phyloP scores from a whole-genome alignment of 2,888 invertebrate species.

The Gordius sp. region DNA sequence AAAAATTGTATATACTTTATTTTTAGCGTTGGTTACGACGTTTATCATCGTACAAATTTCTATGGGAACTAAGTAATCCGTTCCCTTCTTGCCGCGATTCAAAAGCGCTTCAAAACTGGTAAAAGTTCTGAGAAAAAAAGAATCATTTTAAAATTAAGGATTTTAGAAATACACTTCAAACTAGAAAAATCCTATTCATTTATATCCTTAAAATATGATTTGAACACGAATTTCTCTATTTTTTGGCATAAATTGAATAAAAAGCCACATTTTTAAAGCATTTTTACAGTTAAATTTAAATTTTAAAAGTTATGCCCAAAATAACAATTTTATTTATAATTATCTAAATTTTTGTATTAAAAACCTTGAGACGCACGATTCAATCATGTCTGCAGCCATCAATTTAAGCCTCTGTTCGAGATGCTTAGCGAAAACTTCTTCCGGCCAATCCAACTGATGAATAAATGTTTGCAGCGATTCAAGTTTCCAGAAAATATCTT shows the following conservation, averaged over 20 bases:
- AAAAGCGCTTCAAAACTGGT: constrained; percentile 42
- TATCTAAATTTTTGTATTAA: no score
- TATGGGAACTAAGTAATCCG: constrained; percentile 82
- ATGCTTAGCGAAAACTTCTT: constrained; percentile 80
- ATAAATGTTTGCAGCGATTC: constrained; percentile 94
- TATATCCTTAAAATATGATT: no score
- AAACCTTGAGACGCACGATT: constrained; percentile 63
- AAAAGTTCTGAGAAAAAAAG: constrained; percentile 29
- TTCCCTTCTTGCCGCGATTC: constrained; percentile 35
- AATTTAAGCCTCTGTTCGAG: constrained; percentile 77
- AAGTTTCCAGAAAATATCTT: constrained; percentile 92
- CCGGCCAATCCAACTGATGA: constrained; percentile 90
- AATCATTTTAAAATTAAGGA: no score
- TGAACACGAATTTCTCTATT: no score
- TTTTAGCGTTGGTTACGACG: constrained; percentile 83
- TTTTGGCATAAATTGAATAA: no score
- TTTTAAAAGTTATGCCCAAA: no score
- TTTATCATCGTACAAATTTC: constrained; percentile 99
- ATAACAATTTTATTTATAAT: no score
- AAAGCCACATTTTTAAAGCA: no score
- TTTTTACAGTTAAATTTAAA: no score
- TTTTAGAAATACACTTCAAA: no score
- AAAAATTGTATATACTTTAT: constrained; percentile 35
- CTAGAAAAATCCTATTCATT: no score
- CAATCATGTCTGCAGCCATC: constrained; percentile 97